phyloP scores from a whole-genome alignment of 2,888 invertebrate genomes.

The Trissonchulus sp. region DNA sequence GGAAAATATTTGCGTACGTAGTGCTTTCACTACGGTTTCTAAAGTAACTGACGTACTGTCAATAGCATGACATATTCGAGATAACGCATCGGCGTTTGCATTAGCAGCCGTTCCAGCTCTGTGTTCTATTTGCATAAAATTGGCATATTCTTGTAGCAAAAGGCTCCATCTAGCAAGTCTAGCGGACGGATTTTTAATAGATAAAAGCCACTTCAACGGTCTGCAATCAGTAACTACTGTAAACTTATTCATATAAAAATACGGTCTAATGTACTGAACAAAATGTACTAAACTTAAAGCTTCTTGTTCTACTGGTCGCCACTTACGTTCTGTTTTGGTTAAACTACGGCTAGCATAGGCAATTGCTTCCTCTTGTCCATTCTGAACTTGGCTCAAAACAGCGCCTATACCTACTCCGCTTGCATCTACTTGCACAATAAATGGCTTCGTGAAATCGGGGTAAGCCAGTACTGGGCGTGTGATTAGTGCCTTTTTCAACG shows the following conservation, averaged over 20 bases:
- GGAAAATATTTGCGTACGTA: too few relatives aligned
- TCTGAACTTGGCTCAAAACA: too few relatives aligned
- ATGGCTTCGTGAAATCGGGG: slow-evolving; percentile 40
- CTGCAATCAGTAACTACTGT: slow-evolving; percentile 1
- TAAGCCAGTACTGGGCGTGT: slow-evolving; percentile 36
- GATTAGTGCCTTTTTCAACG: slow-evolving; percentile 22
- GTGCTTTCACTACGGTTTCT: too few relatives aligned
- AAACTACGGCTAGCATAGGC: slow-evolving; percentile 38
- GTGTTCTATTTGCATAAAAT: background rate
- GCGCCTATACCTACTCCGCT: slow-evolving; percentile 41
- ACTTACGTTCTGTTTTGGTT: slow-evolving; percentile 47
- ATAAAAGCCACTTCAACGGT: slow-evolving; percentile 9
- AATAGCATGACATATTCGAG: background rate
- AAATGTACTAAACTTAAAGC: slow-evolving; percentile 39
- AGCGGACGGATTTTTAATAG: background rate
- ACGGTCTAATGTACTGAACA: slow-evolving; percentile 50
- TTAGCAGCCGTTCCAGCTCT: background rate
- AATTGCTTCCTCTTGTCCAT: slow-evolving; percentile 34
- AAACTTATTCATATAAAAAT: slow-evolving; percentile 47
- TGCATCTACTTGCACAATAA: slow-evolving; percentile 44
- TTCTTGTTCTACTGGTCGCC: slow-evolving; percentile 40
- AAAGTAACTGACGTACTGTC: too few relatives aligned
- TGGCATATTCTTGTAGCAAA: background rate
- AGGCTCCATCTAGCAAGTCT: slow-evolving; percentile 8
- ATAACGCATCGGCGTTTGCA: slow-evolving; percentile 11